phyloP scores from a whole-genome alignment of 2,797 vertebrate species.

The Dicrostonyx torquatus region DNA sequence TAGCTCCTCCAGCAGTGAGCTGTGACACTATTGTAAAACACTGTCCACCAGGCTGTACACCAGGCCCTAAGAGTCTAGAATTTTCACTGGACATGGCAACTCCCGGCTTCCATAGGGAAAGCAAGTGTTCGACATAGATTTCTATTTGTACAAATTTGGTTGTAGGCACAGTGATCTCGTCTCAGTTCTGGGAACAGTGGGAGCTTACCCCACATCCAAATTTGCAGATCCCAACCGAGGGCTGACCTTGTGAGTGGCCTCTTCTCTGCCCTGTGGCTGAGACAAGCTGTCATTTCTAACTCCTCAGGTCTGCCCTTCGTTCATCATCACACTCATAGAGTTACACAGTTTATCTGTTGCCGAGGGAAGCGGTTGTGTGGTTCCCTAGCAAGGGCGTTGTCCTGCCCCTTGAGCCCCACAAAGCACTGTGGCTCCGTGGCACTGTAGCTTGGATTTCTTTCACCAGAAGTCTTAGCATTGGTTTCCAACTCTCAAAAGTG shows the following conservation, averaged over 20 bases:
- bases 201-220: not conserved
- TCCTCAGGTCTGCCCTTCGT: not conserved
- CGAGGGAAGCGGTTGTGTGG: not conserved
- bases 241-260: not conserved
- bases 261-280: not conserved
- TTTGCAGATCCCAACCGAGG: not conserved
- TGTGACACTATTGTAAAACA: not conserved
- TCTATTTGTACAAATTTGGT: not conserved
- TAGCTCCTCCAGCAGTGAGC: not conserved
- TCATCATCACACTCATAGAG: not conserved
- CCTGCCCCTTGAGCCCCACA: not conserved
- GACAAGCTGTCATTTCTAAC: not conserved
- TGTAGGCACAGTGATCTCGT: not conserved
- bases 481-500: not conserved
- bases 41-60: not conserved
- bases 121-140: not conserved
- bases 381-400: not conserved
- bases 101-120: not conserved
- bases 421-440: not conserved
- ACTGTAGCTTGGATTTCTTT: constrained; percentile 13
- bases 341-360: not conserved
- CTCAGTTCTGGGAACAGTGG: not conserved
- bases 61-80: not conserved
- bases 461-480: not conserved
- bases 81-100: not conserved